Percentiles rank a stretch among this genome's conserved stretches.
Evolutionary conservation across 2,113 vertebrate genomes (phyloP).

Genomic region (Oreochromis niloticus): DNA sequence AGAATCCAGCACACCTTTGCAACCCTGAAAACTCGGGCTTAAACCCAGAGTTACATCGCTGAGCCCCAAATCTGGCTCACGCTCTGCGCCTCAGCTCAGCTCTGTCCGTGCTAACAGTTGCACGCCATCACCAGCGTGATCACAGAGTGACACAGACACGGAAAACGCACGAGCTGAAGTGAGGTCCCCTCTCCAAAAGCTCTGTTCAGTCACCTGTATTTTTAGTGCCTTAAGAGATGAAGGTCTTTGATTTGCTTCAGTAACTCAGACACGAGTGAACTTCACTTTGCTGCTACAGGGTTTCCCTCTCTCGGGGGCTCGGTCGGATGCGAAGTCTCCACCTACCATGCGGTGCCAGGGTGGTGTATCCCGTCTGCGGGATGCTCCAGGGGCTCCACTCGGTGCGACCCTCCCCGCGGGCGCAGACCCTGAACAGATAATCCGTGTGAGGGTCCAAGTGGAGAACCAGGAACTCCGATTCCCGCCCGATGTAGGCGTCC

Average conservation of each 20-base stretch:
- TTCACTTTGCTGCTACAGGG: neutral
- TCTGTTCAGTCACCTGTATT: neutral
- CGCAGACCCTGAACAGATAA: constrained; percentile 91
- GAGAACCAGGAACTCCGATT: constrained; percentile 86
- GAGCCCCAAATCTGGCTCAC: neutral
- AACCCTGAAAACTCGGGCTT: neutral
- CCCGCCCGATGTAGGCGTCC: constrained; percentile 86
- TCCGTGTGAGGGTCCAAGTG: constrained; percentile 86
- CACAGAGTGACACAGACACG: neutral
- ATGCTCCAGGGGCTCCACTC: constrained; percentile 98
- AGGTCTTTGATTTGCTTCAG: neutral
- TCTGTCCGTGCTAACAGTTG: neutral
- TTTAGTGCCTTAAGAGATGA: neutral
- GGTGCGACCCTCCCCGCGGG: constrained; percentile 87
- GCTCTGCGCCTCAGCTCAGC: neutral
- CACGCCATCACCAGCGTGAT: neutral
- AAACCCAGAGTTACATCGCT: neutral
- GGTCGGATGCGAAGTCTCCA: neutral
- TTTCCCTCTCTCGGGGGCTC: neutral
- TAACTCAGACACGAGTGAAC: neutral
- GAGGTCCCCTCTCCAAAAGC: neutral
- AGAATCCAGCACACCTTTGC: neutral
- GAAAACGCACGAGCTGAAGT: neutral
- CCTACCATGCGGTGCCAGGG: constrained; percentile 85
- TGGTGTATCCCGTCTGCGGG: constrained; percentile 82